Percentiles rank a stretch among this genome's conserved stretches.
Evolutionary conservation across 2,797 vertebrate species (phyloP).

Genomic region (Smutsia gigantea): DNA sequence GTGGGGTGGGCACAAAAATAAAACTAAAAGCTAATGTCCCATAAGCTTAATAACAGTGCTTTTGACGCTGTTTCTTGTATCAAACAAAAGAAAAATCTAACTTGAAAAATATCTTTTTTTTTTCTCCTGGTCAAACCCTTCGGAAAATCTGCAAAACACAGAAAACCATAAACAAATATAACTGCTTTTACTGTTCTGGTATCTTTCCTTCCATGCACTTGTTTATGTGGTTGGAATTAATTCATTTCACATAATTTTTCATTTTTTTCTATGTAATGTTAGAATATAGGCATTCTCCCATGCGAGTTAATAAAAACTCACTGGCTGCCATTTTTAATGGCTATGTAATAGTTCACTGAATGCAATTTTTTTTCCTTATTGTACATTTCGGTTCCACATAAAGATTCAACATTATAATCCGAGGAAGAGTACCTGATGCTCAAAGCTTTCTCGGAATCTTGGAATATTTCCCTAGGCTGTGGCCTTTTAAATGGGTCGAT

Average conservation of each 20-base stretch:
- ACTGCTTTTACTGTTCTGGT: neutral
- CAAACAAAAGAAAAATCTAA: slow-evolving; percentile 4
- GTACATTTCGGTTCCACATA: neutral
- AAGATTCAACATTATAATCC: neutral
- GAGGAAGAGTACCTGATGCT: neutral
- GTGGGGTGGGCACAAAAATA: neutral
- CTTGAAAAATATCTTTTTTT: neutral
- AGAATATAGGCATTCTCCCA: neutral
- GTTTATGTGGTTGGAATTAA: slow-evolving; percentile 26
- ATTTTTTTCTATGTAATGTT: neutral
- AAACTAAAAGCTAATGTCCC: neutral
- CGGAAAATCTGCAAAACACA: slow-evolving; percentile 8
- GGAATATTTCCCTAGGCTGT: neutral
- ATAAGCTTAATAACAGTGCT: neutral
- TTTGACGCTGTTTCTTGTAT: neutral
- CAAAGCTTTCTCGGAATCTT: slow-evolving; percentile 30
- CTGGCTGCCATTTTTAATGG: neutral
- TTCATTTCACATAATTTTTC: slow-evolving; percentile 22
- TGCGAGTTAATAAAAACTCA: neutral
- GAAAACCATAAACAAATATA: slow-evolving; percentile 7
- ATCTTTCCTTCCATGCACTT: neutral
- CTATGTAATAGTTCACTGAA: neutral
- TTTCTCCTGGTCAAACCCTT: neutral
- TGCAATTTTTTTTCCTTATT: neutral
- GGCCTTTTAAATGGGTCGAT: neutral